Evolutionary conservation across 2,113 vertebrate genomes (phyloP), one percentile per base, ranked within the genome.

Genomic region (Centropristis striata): DNA sequence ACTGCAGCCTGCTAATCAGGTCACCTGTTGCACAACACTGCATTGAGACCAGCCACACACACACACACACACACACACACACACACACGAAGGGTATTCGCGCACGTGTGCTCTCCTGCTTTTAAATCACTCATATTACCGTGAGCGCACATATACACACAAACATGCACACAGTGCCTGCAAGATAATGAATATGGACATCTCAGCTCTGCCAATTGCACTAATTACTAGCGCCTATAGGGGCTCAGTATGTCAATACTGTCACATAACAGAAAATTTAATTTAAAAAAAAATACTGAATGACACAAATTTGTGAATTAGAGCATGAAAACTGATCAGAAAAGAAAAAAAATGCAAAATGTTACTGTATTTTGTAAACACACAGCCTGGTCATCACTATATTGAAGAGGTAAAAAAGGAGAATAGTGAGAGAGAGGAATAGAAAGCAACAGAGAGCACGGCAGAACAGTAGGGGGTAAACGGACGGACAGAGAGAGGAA

Each of bases 1-100:
- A 76, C 42, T 46, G 28, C 39, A 68, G 54, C 47, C 71, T 68
- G 65, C 59, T 86, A 88, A 92, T 83, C 68, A 78, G 88, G 85
- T 92, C 86, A 92, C 83, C 78, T 91, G 90, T 91, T 90, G 75
- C 81, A 90, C 78, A 92, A 82, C 65, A 49, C 74, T 76, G 51
- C 58, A 72, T 51, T 5, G 25, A 54, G 51, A 83, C 66, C 23
- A 46, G 39, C 11, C 18, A 25, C 23, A 55, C 42, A 71, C 44
- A 69, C 20, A 16, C 41, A 36, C 14, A 75, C 18, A 44, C 27
- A 2, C 15, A 23, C 8, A 32, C 27, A 60, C 15, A 68, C 51
- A 8, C 7, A 42, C 51, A 51, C 4, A 63, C n/a, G n/a, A n/a
- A 2, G 9, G 4, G 32, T 28, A 50, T 46, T 60, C 13, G 10